phyloP scores from a whole-genome alignment of 2,113 vertebrate genomes.

The Pteruthius melanotis region DNA sequence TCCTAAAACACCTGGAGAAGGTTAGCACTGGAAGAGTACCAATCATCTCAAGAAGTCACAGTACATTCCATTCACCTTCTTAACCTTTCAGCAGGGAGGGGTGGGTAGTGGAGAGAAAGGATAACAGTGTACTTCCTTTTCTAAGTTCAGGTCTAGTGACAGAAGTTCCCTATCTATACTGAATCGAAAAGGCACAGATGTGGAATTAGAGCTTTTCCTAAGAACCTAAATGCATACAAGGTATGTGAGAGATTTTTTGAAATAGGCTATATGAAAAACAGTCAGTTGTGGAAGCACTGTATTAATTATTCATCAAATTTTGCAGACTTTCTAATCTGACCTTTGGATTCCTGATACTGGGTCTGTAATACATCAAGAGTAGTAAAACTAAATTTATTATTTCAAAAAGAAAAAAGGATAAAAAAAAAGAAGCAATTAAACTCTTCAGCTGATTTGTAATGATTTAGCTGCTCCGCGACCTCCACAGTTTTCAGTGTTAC shows the following conservation, averaged over 20 bases:
- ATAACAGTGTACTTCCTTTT: neutral
- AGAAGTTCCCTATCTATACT: neutral
- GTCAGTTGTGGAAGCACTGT: neutral
- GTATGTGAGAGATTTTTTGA: neutral
- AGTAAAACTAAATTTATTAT: neutral
- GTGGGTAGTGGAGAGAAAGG: neutral
- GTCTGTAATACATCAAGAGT: neutral
- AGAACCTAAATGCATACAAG: neutral
- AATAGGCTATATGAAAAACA: neutral
- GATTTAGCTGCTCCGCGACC: neutral
- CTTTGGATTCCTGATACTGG: neutral
- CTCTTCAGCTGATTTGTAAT: neutral
- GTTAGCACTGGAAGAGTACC: neutral
- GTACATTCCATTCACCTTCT: neutral
- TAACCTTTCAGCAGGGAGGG: neutral
- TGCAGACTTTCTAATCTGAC: neutral
- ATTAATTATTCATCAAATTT: neutral
- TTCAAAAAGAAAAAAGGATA: neutral
- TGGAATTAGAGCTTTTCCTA: neutral
- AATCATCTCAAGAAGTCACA: rapidly evolving
- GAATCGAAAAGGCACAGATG: neutral
- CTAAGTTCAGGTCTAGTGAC: neutral
- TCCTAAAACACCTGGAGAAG: neutral
- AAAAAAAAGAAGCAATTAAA: neutral
- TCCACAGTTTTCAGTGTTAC: neutral